These are phyloP conservation scores for Yponomeuta plumbellus DNA, from an alignment of 2,888 invertebrate species.

Conservation along the genomic window DNA sequence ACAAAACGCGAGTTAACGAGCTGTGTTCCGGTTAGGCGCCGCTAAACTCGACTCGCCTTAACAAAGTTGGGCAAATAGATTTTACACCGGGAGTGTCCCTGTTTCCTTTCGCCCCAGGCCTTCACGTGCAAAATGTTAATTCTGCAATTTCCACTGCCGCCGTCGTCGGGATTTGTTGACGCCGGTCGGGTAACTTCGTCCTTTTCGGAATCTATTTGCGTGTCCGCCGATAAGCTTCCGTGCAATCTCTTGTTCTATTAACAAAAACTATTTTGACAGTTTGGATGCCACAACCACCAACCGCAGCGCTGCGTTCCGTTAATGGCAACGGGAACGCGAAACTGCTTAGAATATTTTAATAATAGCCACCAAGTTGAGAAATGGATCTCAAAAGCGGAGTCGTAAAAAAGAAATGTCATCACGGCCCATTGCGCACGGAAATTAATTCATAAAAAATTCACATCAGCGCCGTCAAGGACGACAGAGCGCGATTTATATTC, in stretches of 20 bases:
- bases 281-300: neutral
- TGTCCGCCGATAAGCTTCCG: constrained; percentile 12
- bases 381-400: neutral
- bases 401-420: neutral
- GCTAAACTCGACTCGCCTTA: constrained; percentile 35
- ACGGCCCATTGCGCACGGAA: neutral
- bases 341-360: neutral
- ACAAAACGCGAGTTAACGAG: constrained; percentile 41
- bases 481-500: constrained; percentile 45
- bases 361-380: neutral
- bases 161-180: constrained; percentile 8
- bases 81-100: constrained; percentile 35
- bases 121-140: constrained; percentile 30
- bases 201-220: neutral
- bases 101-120: constrained; percentile 29
- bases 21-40: constrained; percentile 31
- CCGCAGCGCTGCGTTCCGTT: neutral
- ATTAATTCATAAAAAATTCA: constrained; percentile 13
- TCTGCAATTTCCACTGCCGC: constrained; percentile 25
- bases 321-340: neutral
- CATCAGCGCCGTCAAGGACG: neutral
- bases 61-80: constrained; percentile 48
- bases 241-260: constrained; percentile 10
- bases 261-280: neutral
- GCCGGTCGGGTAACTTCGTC: constrained; percentile 16